Base-by-base conservation (phyloP, 2,797 vertebrate species). In the Falco peregrinus region DNA sequence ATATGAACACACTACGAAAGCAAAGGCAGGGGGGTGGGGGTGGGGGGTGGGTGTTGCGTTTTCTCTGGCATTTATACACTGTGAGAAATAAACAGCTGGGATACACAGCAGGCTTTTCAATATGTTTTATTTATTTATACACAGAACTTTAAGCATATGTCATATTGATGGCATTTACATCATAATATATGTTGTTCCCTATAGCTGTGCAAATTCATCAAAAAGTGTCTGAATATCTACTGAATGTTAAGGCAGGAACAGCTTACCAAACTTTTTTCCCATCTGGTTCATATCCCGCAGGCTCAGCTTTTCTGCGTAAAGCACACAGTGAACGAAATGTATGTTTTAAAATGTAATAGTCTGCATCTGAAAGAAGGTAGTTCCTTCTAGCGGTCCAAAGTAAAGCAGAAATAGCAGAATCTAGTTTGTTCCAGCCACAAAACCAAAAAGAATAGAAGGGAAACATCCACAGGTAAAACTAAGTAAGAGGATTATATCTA, bases 61-160 rank as follows among this genome's bases (percentile, higher is more conserved):
- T 88, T 48, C 77, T 80, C 67, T 80, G 93, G 83, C 95, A 96
- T 97, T 98, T 97, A 95, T 94, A 93, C 60, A 57, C 84, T 95
- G 60, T 97, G 87, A 97, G 96, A 97, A 98, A 96, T 97, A 98
- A 98, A 97, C 98, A 98, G 96, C 97, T 98, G 98, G 94, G 80
- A 84, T 95, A 97, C 96, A 96, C 97, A 97, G 97, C 95, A 97
- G 96, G 93, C 95, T 95, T 97, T 98, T 97, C 95, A 93, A 93
- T 97, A 97, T 96, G 96, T 96, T 98, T 98, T 98, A 98, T 98
- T 98, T 98, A 98, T 98, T 97, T 98, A 96, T 97, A 97, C 85
- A 96, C 87, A 98, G 78, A 97, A 98, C 73, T 97, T 97, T 96
- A 97, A 97, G 85, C 96, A 97, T 98, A 98, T 98, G 98, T 98